Conservation (phyloP, 2,113 vertebrate genomes). For the Cnemophilus loriae region DNA sequence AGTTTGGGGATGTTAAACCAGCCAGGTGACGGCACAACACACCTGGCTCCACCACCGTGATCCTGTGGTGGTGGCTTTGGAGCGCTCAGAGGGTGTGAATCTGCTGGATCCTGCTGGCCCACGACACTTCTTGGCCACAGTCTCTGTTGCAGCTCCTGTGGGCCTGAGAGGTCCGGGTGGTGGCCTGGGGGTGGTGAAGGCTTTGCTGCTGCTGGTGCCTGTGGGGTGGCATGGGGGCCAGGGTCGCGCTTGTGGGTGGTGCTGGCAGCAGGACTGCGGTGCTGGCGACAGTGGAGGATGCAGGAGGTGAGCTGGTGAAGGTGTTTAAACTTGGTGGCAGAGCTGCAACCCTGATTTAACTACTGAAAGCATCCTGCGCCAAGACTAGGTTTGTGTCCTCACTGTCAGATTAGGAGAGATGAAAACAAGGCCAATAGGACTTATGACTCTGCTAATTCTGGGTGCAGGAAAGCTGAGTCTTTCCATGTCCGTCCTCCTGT, state of each 20-base stretch:
- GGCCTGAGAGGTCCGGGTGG: neutral
- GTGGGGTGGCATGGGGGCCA: neutral
- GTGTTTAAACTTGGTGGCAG: neutral
- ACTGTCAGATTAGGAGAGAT: neutral
- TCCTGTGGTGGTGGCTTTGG: neutral
- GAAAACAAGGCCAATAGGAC: neutral
- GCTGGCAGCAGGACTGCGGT: neutral
- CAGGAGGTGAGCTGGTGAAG: neutral
- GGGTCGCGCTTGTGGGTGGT: accelerated
- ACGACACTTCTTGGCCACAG: neutral
- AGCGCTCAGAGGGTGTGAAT: neutral
- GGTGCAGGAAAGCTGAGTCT: neutral
- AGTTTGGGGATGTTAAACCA: neutral
- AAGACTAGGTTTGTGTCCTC: neutral
- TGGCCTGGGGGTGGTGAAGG: neutral
- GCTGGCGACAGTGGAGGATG: neutral
- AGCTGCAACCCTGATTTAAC: neutral
- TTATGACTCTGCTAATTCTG: neutral
- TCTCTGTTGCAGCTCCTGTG: neutral
- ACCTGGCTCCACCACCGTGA: neutral
- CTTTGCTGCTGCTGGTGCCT: neutral
- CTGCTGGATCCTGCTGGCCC: neutral
- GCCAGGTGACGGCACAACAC: neutral
- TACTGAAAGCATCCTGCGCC: neutral
- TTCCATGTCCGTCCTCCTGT: neutral